Evolutionary conservation across 2,888 invertebrate genomes (phyloP), one percentile per base, ranked within the genome.

Genomic region (Cyclophora punctaria): DNA sequence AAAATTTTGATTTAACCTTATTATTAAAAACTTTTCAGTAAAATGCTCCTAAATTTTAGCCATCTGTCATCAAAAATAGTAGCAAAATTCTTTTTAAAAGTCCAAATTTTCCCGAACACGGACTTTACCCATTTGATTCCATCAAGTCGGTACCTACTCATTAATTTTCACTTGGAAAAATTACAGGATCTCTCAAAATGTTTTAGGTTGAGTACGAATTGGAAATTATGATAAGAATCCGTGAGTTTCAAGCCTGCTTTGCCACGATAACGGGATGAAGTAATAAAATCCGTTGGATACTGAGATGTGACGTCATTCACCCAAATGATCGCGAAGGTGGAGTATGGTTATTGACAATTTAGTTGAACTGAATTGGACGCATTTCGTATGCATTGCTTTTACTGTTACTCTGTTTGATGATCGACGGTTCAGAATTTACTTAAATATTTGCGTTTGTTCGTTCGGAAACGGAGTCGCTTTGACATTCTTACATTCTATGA

Each of bases 241-340:
- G 49, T 56, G 65, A 62, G 37, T 62, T 64, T 57, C 53, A 51
- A 62, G 72, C 67, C 73, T 74, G 74, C 57, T 52, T 33, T 49
- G 45, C 47, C 42, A 55, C 56, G 78, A 78, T 78, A 77, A 69
- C 69, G 56, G 62, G 64, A 77, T 77, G 59, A 73, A 57, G 66
- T 66, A 70, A 62, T 76, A 71, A 77, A 74, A 73, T 66, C 58
- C 63, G 60, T 58, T 59, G 43, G 35, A 20, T 44, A 50, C 37
- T 37, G 37, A 37, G 37, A 37, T 37, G 37, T 60, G 52, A 49
- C 50, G 54, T 55, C 55, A 56, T 60, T 51, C 46, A 48, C 47
- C 35, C 46, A 45, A 57, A 60, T 52, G 52, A 56, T 53, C 50
- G 50, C 47, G 7, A 45, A 57, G 57, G 55, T 55, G 53, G 48